phyloP scores from a whole-genome alignment of 2,888 invertebrate species.

The Diplazon laetatorius region DNA sequence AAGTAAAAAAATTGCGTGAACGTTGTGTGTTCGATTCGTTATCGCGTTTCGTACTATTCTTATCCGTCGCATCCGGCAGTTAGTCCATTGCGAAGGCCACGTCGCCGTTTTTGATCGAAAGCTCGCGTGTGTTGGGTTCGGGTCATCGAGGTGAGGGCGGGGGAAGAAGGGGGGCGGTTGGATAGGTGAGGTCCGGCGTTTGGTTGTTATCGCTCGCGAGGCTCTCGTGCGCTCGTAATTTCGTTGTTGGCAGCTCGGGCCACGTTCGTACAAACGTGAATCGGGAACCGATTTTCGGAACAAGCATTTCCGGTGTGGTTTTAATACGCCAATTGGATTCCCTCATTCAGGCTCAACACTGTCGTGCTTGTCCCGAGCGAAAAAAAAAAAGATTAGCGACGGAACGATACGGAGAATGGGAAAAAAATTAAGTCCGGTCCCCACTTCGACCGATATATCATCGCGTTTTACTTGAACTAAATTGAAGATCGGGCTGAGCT shows the following conservation, averaged over 20 bases:
- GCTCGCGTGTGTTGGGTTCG: conserved; percentile 71
- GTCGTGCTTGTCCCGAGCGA: conserved; percentile 35
- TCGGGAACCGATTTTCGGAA: conserved; percentile 42
- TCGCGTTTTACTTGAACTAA: conserved; percentile 69
- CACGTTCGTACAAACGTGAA: conserved; percentile 40
- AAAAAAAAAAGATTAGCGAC: background rate
- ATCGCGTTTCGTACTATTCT: conserved; percentile 67
- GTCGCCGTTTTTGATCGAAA: conserved; percentile 69
- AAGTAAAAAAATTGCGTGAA: conserved; percentile 75
- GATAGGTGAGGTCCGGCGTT: background rate
- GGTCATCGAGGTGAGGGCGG: no score
- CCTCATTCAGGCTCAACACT: conserved; percentile 63
- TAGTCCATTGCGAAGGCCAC: conserved; percentile 36
- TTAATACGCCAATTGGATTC: conserved; percentile 65
- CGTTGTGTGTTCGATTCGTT: conserved; percentile 67
- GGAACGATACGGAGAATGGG: background rate
- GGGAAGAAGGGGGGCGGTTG: no score
- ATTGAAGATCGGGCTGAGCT: conserved; percentile 70
- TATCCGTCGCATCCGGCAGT: conserved; percentile 59
- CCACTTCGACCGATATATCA: conserved; percentile 64
- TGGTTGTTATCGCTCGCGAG: conserved; percentile 31
- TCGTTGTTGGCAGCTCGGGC: conserved; percentile 33
- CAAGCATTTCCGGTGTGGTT: conserved; percentile 60
- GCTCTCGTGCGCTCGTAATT: conserved; percentile 39
- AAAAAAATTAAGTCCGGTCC: background rate